phyloP scores from a whole-genome alignment of 2,797 vertebrate genomes.

The Setipinna tenuifilis region DNA sequence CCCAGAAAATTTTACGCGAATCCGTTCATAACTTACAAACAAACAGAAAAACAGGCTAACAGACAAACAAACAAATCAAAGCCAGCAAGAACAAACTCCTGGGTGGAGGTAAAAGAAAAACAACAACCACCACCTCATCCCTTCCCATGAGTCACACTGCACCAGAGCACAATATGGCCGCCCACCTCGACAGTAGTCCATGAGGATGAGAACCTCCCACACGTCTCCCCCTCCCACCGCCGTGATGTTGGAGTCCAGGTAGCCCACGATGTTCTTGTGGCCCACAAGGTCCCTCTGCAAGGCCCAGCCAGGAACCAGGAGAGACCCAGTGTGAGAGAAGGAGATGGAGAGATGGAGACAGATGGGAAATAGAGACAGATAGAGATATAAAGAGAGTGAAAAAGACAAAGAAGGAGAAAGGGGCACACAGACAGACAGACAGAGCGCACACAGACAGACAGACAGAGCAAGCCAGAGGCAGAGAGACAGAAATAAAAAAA shows the following conservation, averaged over 20 bases:
- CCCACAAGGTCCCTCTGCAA: constrained; percentile 90
- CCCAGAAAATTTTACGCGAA: too few species aligned
- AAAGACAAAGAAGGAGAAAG: not conserved
- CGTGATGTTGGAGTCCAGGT: constrained; percentile 94
- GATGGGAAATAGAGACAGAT: not conserved
- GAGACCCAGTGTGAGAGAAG: constrained; percentile 28
- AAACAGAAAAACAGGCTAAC: too few species aligned
- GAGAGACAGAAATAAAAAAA: too few species aligned
- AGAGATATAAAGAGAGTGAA: not conserved
- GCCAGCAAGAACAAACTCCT: too few species aligned
- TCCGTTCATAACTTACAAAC: too few species aligned
- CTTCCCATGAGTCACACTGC: too few species aligned
- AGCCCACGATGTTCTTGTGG: constrained; percentile 97
- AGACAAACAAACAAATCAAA: too few species aligned
- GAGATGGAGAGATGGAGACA: not conserved
- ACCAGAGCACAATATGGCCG: too few species aligned
- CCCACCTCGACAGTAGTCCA: constrained; percentile 96
- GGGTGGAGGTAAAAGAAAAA: too few species aligned
- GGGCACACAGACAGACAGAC: not conserved
- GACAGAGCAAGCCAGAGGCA: too few species aligned
- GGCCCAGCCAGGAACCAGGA: not conserved
- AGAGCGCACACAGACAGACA: not conserved
- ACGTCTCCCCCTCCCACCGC: constrained; percentile 91
- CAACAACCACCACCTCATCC: too few species aligned
- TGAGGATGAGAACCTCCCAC: constrained; percentile 97